Base-by-base conservation (phyloP, 2,888 invertebrate species). In the Pseudoips prasinana region DNA sequence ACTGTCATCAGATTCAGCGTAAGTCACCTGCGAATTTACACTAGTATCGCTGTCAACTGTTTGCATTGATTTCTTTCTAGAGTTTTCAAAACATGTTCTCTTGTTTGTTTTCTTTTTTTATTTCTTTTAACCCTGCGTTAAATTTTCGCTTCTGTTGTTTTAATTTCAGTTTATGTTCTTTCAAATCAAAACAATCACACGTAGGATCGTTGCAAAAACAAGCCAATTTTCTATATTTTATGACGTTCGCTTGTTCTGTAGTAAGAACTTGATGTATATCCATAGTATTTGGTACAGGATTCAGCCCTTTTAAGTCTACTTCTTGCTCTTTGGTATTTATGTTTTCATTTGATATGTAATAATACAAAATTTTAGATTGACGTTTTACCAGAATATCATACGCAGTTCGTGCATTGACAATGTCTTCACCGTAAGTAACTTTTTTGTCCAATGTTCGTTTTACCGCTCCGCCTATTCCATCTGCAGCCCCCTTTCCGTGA, bases 401-500 rank as follows among this genome's bases (percentile, higher is more conserved):
- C 17, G 18, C 14, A 26, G 14, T 17, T 14, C 17, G 18, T 14
- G 18, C 18, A 26, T 14, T 14, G 14, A 14, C 14, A 5, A 22
- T 23, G 17, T 29, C 29, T 14, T 11, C 11, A 8, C 22, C n/a
- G 8, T 10, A 29, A 18, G 8, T n/a, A 22, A 22, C 10, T 4
- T 27, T 14, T 14, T 27, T 27, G 17, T 33, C 27, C 18, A 27
- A 33, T 9, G 10, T 33, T 10, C 41, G 22, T 29, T 45, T 46
- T 6, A 42, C 14, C 2, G 37, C 41, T 1, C 39, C 44, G 3
- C 41, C 50, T 19, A 50, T 31, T 2, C 46, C 49, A 37, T 46
- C 49, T 1, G 46, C 46, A n/a, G 38, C 36, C 1, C 46, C 43
- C 30, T 46, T 46, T 3, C 50, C 41, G 9, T 50, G 41, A 8